phyloP scores from a whole-genome alignment of 2,113 vertebrate species.

The Microcebus murinus region DNA sequence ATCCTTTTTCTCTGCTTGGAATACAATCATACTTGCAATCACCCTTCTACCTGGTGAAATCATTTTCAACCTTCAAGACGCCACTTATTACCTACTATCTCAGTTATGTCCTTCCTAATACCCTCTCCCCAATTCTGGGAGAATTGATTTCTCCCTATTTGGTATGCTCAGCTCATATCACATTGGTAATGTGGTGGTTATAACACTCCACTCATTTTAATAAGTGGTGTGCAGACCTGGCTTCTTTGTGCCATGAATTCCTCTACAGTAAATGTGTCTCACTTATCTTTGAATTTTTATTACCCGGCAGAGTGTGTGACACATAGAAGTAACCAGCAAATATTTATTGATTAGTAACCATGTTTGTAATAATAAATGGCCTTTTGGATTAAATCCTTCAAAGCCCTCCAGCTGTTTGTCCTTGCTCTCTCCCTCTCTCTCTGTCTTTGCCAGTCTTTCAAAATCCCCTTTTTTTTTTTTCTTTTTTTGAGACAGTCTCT shows the following conservation, averaged over 20 bases:
- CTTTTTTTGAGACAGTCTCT: no score
- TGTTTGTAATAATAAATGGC: not conserved
- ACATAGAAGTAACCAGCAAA: not conserved
- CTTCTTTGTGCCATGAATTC: not conserved
- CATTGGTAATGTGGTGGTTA: not conserved
- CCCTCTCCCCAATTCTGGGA: not conserved
- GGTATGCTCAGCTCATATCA: not conserved
- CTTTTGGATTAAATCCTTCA: conserved; percentile 22
- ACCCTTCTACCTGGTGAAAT: not conserved
- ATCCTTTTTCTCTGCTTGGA: not conserved
- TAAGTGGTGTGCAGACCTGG: not conserved
- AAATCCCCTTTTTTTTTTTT: not conserved
- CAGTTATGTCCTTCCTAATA: not conserved
- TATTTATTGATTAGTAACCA: not conserved
- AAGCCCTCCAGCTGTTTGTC: not conserved
- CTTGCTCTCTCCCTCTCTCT: not conserved
- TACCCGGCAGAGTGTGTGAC: not conserved
- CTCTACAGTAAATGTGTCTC: not conserved
- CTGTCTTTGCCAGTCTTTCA: not conserved
- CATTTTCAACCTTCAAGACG: not conserved
- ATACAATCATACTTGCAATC: not conserved
- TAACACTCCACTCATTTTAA: not conserved
- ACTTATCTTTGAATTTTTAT: conserved; percentile 24
- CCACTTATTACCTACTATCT: not conserved
- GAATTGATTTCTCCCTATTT: not conserved